Evolutionary conservation across 2,888 invertebrate genomes (phyloP).

Genomic region (Parapristionchus giblindavisi): DNA sequence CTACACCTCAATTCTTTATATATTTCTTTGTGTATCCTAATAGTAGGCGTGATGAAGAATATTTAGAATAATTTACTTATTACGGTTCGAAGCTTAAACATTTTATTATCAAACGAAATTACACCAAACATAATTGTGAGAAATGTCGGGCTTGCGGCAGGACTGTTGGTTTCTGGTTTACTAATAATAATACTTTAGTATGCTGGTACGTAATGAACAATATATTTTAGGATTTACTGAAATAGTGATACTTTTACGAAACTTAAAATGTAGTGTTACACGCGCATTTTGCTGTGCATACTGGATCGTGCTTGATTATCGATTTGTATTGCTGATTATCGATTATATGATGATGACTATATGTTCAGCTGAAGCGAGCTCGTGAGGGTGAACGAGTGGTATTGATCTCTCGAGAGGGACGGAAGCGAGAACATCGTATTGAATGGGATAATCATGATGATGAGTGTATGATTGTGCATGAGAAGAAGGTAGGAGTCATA

Average conservation of each 20-base stretch:
- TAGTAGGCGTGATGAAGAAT: too few species aligned
- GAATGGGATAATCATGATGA: slow-evolving; percentile 35
- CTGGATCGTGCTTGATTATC: too few species aligned
- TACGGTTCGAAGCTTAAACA: too few species aligned
- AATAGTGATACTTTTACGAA: background rate
- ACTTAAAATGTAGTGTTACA: background rate
- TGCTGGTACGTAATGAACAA: background rate
- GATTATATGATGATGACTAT: too few species aligned
- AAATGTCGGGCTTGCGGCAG: too few species aligned
- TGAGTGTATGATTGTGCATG: slow-evolving; percentile 10
- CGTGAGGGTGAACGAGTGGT: slow-evolving; percentile 13
- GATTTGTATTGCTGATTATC: background rate
- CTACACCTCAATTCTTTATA: too few species aligned
- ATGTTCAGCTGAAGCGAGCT: slow-evolving; percentile 32
- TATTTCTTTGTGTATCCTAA: too few species aligned
- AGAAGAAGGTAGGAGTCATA: slow-evolving; percentile 37
- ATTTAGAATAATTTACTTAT: too few species aligned
- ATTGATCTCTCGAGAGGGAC: slow-evolving; percentile 21
- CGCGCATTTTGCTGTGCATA: background rate
- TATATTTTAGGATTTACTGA: background rate
- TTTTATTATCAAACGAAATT: too few species aligned
- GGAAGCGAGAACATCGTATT: slow-evolving; percentile 33
- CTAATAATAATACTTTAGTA: too few species aligned
- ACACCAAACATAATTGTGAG: too few species aligned
- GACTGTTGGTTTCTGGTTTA: too few species aligned